Percentiles rank a stretch among this genome's conserved stretches.
Conservation (phyloP, 2,113 vertebrate genomes). For the Melanostigma gelatinosum region DNA sequence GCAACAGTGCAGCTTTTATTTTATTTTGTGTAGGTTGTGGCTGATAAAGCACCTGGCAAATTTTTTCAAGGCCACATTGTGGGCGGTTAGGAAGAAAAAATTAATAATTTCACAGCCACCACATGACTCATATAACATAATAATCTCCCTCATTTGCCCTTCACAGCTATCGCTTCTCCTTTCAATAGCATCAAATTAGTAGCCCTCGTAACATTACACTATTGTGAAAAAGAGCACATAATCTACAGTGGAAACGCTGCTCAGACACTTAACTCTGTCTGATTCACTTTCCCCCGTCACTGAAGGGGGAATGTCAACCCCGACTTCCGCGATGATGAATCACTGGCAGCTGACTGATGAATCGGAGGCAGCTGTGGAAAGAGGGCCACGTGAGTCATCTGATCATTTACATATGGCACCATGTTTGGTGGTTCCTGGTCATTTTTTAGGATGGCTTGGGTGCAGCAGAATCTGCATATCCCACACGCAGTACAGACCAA, state of each 20-base stretch:
- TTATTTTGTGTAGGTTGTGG: not conserved
- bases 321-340: slow-evolving; percentile 23
- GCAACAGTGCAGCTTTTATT: not conserved
- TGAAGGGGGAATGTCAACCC: slow-evolving; percentile 22
- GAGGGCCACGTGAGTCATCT: slow-evolving; percentile 20
- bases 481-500: not conserved
- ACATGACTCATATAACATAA: slow-evolving; percentile 36
- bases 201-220: slow-evolving; percentile 3
- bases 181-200: slow-evolving; percentile 6
- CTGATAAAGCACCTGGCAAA: slow-evolving; percentile 14
- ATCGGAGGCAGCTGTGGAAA: slow-evolving; percentile 34
- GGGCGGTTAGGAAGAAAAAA: slow-evolving; percentile 18
- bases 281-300: slow-evolving; percentile 35
- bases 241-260: slow-evolving; percentile 1
- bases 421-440: slow-evolving; percentile 24
- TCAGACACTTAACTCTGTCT: slow-evolving; percentile 17
- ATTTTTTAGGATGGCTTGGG: slow-evolving; percentile 6
- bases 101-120: slow-evolving; percentile 16
- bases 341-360: slow-evolving; percentile 39
- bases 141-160: slow-evolving; percentile 22
- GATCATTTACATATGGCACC: slow-evolving; percentile 43
- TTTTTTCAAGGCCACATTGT: slow-evolving; percentile 37
- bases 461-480: slow-evolving; percentile 24
- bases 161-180: slow-evolving; percentile 11
- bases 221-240: slow-evolving; percentile 6